Evolutionary conservation across 2,113 vertebrate genomes (phyloP).

Genomic region (Sinocyclocheilus anophthalmus): DNA sequence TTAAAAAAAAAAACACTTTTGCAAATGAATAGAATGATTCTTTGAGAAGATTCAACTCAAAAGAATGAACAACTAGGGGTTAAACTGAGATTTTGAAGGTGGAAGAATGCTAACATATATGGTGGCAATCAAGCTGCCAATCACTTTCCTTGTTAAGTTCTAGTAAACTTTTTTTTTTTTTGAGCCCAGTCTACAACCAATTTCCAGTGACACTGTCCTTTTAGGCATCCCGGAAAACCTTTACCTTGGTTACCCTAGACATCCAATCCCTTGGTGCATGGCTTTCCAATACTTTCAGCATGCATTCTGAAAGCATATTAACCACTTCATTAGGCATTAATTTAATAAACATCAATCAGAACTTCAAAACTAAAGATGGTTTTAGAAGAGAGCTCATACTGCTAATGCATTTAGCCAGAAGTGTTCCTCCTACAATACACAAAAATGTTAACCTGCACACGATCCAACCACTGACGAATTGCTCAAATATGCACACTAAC

Average conservation of each 20-base stretch:
- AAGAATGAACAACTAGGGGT: too few relatives aligned
- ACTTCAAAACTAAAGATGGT: neutral
- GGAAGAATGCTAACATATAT: too few relatives aligned
- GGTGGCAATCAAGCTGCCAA: too few relatives aligned
- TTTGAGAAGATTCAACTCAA: too few relatives aligned
- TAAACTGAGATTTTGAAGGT: too few relatives aligned
- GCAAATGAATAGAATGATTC: too few relatives aligned
- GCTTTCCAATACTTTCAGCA: neutral
- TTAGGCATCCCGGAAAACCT: neutral
- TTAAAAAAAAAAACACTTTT: too few relatives aligned
- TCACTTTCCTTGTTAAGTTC: too few relatives aligned
- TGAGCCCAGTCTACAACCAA: neutral
- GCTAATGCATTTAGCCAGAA: neutral
- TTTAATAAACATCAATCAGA: neutral
- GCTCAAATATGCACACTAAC: neutral
- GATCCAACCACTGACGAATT: neutral
- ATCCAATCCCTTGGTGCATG: neutral
- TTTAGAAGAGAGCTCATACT: neutral
- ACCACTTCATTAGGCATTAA: neutral
- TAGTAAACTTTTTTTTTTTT: too few relatives aligned
- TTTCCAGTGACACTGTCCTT: neutral
- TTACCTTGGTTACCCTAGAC: neutral
- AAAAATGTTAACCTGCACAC: neutral
- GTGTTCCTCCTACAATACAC: neutral
- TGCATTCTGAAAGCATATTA: constrained; percentile 1